Base-by-base conservation (phyloP, 1,140 invertebrate species). In the Drosophila saltans region DNA sequence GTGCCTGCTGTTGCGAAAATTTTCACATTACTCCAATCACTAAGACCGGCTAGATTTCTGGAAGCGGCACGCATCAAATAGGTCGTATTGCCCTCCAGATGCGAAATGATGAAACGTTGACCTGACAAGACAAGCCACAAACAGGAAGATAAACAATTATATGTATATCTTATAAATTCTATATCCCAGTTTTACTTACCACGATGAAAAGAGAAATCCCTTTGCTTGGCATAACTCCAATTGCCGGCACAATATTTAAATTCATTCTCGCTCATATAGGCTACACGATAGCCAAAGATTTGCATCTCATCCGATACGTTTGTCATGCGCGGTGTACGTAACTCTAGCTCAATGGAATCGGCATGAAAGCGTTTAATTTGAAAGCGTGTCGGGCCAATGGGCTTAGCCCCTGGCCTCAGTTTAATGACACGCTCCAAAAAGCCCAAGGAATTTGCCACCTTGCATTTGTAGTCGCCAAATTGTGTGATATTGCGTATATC, bases 391-490 rank as follows among this genome's bases (percentile, higher is more conserved):
- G 94, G 94, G 0, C 92, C 77, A 9, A 80, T 75, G 3, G 94
- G 94, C 68, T 94, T 93, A 16, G 92, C 80, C 10, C 94, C 94
- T 57, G 92, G 75, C 3, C 92, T 80, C 63, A 95, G 75, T 3
- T 92, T 92, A 55, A 94, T 93, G 21, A 93, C 81, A 36, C 93
- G 92, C 45, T 94, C 93, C 40, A 94, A 75, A 63, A 88, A 93
- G 3, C 94, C 94, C 75, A 94, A 76, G 33, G 81, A 90, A 83
- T 95, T 95, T 24, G 84, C 91, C 11, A 94, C 94, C 73, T 93
- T 92, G 81, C 94, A 95, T 61, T 93, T 93, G 80, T 94, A 94
- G 75, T 94, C 93, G 0, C 94, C 94, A 68, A 94, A 94, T 65
- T 92, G 92, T 10, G 85, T 84, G 26, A 78, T 72, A 66, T 94